These are phyloP conservation scores for Ophonus ardosiacus DNA, from an alignment of 2,888 invertebrate genomes.

Conservation along the genomic window DNA sequence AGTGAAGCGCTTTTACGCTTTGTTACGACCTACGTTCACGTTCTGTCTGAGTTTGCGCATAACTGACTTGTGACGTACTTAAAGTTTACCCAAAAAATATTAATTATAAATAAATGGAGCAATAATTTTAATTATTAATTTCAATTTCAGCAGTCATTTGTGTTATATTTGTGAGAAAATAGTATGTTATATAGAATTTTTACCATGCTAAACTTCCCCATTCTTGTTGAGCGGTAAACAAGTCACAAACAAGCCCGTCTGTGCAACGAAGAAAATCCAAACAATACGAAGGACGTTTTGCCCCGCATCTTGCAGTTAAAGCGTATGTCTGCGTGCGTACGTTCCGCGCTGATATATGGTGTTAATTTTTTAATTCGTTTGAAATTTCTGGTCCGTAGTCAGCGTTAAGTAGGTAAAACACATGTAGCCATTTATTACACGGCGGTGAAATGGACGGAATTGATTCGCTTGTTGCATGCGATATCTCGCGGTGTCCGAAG, in stretches of 20 bases:
- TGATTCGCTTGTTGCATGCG: conserved; percentile 60
- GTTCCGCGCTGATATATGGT: conserved; percentile 56
- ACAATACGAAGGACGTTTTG: conserved; percentile 14
- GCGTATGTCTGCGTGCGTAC: conserved; percentile 34
- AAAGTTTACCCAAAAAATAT: too few species aligned
- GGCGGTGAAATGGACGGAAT: conserved; percentile 57
- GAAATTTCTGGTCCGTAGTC: conserved; percentile 59
- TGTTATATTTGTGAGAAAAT: too few species aligned
- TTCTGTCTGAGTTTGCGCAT: too few species aligned
- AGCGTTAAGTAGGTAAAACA: conserved; percentile 62
- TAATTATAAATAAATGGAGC: too few species aligned
- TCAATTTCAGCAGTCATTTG: too few species aligned
- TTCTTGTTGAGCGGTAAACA: background rate
- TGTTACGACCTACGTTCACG: too few species aligned
- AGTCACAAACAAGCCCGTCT: background rate
- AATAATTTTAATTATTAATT: too few species aligned
- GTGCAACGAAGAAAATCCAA: background rate
- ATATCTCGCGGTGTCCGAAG: conserved; percentile 49
- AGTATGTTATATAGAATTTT: too few species aligned
- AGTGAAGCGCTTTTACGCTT: too few species aligned
- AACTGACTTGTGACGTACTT: too few species aligned
- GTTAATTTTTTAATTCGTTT: conserved; percentile 63
- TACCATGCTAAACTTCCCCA: too few species aligned
- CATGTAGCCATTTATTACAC: conserved; percentile 62
- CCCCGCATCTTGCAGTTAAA: background rate